phyloP scores from a whole-genome alignment of 2,797 vertebrate genomes.

The Scolopax rusticola region DNA sequence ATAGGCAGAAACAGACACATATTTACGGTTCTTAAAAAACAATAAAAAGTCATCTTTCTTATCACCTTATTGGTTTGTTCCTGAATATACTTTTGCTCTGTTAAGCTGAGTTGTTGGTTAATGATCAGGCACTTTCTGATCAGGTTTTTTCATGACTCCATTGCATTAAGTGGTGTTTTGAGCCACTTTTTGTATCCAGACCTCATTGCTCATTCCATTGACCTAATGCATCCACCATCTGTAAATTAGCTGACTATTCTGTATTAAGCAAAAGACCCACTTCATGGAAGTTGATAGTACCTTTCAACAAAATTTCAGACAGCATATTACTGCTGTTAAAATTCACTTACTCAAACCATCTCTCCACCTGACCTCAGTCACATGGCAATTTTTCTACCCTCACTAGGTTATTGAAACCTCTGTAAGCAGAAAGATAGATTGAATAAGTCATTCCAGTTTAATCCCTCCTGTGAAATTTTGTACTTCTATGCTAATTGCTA shows the following conservation, averaged over 20 bases:
- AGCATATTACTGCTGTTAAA: background rate
- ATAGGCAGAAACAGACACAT: background rate
- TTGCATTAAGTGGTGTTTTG: background rate
- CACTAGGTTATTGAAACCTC: background rate
- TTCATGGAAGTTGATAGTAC: background rate
- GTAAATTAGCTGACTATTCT: background rate
- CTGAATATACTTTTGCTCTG: background rate
- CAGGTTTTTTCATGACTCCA: fast-evolving
- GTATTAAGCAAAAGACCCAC: background rate
- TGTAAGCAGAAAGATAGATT: slow-evolving; percentile 3
- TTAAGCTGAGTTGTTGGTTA: background rate
- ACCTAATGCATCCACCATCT: background rate
- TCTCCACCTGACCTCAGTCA: background rate
- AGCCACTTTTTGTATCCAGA: background rate
- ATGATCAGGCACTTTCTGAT: background rate
- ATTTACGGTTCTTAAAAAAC: background rate
- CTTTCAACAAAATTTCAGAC: background rate
- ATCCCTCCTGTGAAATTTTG: slow-evolving; percentile 16
- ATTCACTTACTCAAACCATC: background rate
- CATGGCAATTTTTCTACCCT: background rate
- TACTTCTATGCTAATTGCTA: background rate
- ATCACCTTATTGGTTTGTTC: background rate
- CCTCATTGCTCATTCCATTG: background rate
- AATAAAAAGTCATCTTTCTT: background rate
- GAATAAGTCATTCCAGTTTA: slow-evolving; percentile 32